These are phyloP conservation scores for Acanthopagrus latus DNA, from an alignment of 2,797 vertebrate genomes.

Conservation along the genomic window DNA sequence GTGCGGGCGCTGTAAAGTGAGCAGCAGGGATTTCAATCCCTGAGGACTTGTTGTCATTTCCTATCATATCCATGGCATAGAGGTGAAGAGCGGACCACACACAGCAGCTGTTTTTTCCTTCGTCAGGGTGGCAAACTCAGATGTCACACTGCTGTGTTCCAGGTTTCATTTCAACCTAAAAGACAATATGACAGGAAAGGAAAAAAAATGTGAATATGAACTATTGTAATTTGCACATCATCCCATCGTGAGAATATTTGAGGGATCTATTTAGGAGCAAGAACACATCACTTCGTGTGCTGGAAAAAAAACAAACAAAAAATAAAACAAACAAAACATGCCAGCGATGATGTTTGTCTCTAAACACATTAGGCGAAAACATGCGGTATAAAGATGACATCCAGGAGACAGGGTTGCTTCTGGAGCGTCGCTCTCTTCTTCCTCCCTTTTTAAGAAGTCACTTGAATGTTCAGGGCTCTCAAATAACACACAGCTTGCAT, in stretches of 20 bases:
- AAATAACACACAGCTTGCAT: conserved; percentile 26
- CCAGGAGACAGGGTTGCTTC: background rate
- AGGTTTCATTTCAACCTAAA: too few relatives aligned
- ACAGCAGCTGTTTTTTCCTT: too few relatives aligned
- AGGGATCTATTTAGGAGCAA: background rate
- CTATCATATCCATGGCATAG: too few relatives aligned
- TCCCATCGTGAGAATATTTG: background rate
- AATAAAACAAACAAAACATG: background rate
- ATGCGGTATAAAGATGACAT: conserved; percentile 6
- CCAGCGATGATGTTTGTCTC: conserved; percentile 6
- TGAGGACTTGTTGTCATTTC: too few relatives aligned
- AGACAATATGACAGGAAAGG: too few relatives aligned
- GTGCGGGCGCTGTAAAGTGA: too few relatives aligned
- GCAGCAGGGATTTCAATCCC: too few relatives aligned
- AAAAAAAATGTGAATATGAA: too few relatives aligned
- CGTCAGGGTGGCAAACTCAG: too few relatives aligned
- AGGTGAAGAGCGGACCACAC: too few relatives aligned
- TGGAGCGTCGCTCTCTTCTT: background rate
- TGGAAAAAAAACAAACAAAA: background rate
- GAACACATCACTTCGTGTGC: background rate
- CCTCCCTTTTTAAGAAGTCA: background rate
- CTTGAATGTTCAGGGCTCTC: conserved; percentile 24
- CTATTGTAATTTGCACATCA: background rate
- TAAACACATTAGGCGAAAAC: background rate
- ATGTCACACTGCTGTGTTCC: too few relatives aligned